These are phyloP conservation scores for Zaprionus lachaisei DNA, from an alignment of 1,140 invertebrate species.

Conservation along the genomic window DNA sequence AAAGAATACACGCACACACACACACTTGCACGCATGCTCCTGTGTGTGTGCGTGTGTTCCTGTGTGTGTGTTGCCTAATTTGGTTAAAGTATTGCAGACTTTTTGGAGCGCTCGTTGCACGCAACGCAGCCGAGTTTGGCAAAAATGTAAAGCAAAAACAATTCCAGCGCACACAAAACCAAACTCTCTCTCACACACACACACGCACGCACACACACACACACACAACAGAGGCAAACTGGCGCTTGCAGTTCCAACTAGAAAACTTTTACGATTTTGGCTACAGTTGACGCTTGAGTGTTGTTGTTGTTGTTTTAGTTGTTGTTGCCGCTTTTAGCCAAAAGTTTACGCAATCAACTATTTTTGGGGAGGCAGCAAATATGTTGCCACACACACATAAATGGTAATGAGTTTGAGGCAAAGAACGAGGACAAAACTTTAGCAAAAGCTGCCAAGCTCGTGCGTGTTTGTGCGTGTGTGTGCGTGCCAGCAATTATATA, in stretches of 20 bases:
- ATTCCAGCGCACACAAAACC: conserved; percentile 15
- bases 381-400: conserved; percentile 28
- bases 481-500: conserved; percentile 28
- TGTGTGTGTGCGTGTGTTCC: background rate
- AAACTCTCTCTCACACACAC: conserved; percentile 15
- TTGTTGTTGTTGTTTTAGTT: conserved; percentile 7
- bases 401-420: conserved; percentile 34
- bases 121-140: conserved; percentile 41
- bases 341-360: conserved; percentile 61
- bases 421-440: conserved; percentile 72
- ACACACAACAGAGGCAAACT: conserved; percentile 1
- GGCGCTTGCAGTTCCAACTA: conserved; percentile 30
- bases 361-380: conserved; percentile 44
- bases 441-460: conserved; percentile 58
- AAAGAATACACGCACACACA: conserved; percentile 11
- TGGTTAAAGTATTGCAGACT: conserved; percentile 50
- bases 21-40: conserved; percentile 8
- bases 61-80: conserved; percentile 44
- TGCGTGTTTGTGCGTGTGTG: conserved; percentile 10
- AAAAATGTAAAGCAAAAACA: conserved; percentile 41
- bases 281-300: conserved; percentile 35
- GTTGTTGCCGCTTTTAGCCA: conserved; percentile 23
- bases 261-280: conserved; percentile 34
- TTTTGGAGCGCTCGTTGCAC: conserved; percentile 36
- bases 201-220: conserved; percentile 11